A percentile compares a stretch with the other conserved stretches of the same genome.
phyloP scores from a whole-genome alignment of 2,113 vertebrate genomes.

The Dascyllus trimaculatus region DNA sequence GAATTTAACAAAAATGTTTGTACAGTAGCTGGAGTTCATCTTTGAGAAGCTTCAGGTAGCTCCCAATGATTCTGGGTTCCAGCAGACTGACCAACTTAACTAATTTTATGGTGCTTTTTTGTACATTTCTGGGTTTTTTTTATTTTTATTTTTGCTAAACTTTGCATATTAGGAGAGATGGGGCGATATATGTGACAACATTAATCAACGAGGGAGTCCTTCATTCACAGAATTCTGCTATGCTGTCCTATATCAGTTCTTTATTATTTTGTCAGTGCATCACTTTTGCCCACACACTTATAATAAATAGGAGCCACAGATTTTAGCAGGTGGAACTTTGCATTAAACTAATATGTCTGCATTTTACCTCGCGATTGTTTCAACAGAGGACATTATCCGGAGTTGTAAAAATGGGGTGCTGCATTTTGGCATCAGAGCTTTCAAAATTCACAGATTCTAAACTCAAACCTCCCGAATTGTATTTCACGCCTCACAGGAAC shows the following conservation, averaged over 20 bases:
- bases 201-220: too few relatives aligned
- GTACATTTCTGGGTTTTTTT: too few relatives aligned
- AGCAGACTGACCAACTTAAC: background rate
- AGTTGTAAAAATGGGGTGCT: background rate
- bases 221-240: too few relatives aligned
- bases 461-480: background rate
- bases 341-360: background rate
- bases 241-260: too few relatives aligned
- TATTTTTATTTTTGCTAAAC: too few relatives aligned
- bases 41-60: conserved; percentile 20
- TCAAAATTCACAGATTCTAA: background rate
- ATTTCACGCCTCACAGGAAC: conserved; percentile 3
- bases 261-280: background rate
- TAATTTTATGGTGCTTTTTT: too few relatives aligned
- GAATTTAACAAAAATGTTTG: conserved; percentile 3
- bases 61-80: background rate
- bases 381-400: background rate
- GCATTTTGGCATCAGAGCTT: background rate
- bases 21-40: background rate
- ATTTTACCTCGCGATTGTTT: background rate
- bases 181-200: too few relatives aligned
- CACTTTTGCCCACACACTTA: background rate
- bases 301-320: background rate
- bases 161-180: too few relatives aligned
- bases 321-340: background rate